Evolutionary conservation across 2,888 invertebrate genomes (phyloP), one percentile per base, ranked within the genome.

Genomic region (Cephus nigrinus): DNA sequence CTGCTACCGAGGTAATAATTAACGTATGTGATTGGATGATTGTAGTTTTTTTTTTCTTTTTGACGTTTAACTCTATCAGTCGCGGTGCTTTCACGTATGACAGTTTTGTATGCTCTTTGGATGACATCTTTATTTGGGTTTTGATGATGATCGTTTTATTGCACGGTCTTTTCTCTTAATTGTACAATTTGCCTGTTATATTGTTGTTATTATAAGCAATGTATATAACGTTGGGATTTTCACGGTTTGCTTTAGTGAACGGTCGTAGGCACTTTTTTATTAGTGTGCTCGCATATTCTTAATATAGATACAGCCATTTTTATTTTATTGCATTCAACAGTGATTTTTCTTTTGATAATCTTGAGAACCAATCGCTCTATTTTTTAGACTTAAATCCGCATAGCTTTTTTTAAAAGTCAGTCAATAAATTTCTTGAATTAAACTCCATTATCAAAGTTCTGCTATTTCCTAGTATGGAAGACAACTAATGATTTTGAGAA

Each of bases 1-100:
- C 87, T 80, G 84, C 86, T 69, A 84, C 82, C 11, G 88, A 88
- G 87, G 88, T 89, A 87, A 83, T 9, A 55, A 55, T 23, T 55
- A 23, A 55, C 2, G 55, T 23, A 9, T 55, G 0, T 9, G 23
- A 55, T 55, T 55, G 2, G 55, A 55, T 23, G 9, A 55, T 55
- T 23, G 23, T 5, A 4, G 23, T 55, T 55, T 55, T 9, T 23
- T 23, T 23, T 9, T 55, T 55, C 23, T 55, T 2, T 74, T 74
- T 77, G 74, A 71, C 74, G 77, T 23, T 55, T 23, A 74, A 77
- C 36, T 33, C 69, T 35, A 23, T 55, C 55, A 23, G 55, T 55
- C 23, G 0, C 23, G 23, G 9, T 9, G 55, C 55, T 23, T 5
- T 55, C 23, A 5, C 55, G 55, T 23, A 55, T 15, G 23, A 55